phyloP scores from a whole-genome alignment of 2,888 invertebrate genomes.

The Auanema sp. region DNA sequence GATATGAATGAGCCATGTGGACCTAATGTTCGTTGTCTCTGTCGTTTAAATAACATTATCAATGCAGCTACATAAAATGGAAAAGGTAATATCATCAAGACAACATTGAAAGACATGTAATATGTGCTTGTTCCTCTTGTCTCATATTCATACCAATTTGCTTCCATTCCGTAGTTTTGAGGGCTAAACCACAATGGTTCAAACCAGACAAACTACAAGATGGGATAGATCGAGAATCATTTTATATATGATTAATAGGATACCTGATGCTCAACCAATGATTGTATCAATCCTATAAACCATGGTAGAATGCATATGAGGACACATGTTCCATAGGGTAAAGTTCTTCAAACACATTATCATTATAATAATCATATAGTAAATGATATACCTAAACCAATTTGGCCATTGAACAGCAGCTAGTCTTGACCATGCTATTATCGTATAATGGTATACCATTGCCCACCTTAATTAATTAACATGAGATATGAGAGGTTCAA shows the following conservation, averaged over 20 bases:
- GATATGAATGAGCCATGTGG: neutral
- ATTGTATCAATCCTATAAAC: conserved; percentile 48
- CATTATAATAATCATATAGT: too few relatives aligned
- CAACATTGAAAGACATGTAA: conserved; percentile 50
- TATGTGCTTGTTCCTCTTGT: conserved; percentile 43
- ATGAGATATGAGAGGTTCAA: conserved; percentile 1
- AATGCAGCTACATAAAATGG: conserved; percentile 47
- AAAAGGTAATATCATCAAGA: conserved; percentile 50
- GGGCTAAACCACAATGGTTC: conserved; percentile 49
- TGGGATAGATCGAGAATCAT: neutral
- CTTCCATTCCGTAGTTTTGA: conserved; percentile 43
- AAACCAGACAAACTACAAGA: conserved; percentile 46
- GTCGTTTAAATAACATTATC: conserved; percentile 35
- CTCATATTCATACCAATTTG: conserved; percentile 43
- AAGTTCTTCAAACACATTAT: conserved; percentile 16
- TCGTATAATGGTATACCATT: conserved; percentile 51
- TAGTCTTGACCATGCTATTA: conserved; percentile 50
- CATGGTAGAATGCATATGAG: conserved; percentile 49
- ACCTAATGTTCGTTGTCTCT: conserved; percentile 34
- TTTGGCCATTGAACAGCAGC: conserved; percentile 53
- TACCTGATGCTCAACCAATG: conserved; percentile 51
- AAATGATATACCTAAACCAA: conserved; percentile 37
- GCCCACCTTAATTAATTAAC: conserved; percentile 30
- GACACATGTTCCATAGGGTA: conserved; percentile 38
- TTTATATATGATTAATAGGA: neutral